A percentile compares a stretch with the other conserved stretches of the same genome.
phyloP scores from a whole-genome alignment of 2,888 invertebrate genomes.

The Drosophila ustulata region DNA sequence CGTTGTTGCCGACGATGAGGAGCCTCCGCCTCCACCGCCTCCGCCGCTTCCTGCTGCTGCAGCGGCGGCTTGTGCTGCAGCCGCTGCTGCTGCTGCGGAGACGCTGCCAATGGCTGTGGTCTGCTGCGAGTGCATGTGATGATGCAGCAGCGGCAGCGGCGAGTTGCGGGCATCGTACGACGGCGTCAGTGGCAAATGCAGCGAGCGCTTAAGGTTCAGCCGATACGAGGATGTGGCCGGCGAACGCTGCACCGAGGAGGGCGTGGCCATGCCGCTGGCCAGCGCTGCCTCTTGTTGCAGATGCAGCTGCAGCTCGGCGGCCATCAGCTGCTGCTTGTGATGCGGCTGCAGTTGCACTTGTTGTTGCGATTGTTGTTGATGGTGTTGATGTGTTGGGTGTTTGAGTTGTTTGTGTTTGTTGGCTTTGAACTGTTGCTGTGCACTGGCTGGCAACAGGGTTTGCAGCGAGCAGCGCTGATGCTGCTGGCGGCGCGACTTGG shows the following conservation, averaged over 20 bases:
- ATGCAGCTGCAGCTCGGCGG: slow-evolving; percentile 66
- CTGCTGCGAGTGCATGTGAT: slow-evolving; percentile 74
- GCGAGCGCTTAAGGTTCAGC: slow-evolving; percentile 81
- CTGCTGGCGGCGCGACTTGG: slow-evolving; percentile 84
- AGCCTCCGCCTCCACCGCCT: slow-evolving; percentile 52
- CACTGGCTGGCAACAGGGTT: slow-evolving; percentile 81
- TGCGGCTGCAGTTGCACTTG: slow-evolving; percentile 61
- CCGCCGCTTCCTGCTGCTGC: not conserved
- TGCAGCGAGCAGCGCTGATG: slow-evolving; percentile 83
- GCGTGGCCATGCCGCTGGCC: slow-evolving; percentile 69
- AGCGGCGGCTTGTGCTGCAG: slow-evolving; percentile 22
- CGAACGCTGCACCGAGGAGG: slow-evolving; percentile 71
- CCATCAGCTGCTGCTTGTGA: slow-evolving; percentile 72
- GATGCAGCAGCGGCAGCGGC: slow-evolving; percentile 84
- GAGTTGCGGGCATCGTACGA: slow-evolving; percentile 84
- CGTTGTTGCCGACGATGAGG: slow-evolving; percentile 64
- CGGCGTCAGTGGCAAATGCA: slow-evolving; percentile 84
- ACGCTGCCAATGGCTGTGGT: slow-evolving; percentile 72
- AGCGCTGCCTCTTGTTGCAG: slow-evolving; percentile 62
- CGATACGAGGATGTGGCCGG: slow-evolving; percentile 83
- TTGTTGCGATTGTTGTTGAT: slow-evolving; percentile 53
- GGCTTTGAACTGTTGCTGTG: slow-evolving; percentile 80
- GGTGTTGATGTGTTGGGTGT: slow-evolving; percentile 53
- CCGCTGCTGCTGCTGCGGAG: slow-evolving; percentile 63
- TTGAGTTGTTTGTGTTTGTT: slow-evolving; percentile 80